Conservation (phyloP, 2,113 vertebrate species). For the Podarcis muralis region DNA sequence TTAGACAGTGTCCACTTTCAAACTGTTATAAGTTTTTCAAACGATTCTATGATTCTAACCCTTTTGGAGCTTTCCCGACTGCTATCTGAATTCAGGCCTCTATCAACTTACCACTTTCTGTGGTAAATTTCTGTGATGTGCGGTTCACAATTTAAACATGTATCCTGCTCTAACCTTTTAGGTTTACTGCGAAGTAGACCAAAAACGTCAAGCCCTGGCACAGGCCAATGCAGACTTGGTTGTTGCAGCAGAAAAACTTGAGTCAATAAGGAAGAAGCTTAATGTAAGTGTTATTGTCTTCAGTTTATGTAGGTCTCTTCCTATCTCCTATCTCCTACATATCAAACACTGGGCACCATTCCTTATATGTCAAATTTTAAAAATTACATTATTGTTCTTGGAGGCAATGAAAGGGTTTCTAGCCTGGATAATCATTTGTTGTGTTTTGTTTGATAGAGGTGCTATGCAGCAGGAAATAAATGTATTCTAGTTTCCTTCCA, state of each 20-base stretch:
- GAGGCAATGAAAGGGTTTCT: neutral
- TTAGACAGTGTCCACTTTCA: too few species aligned
- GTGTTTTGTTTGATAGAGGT: neutral
- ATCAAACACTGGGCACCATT: slow-evolving; percentile 16
- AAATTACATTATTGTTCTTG: slow-evolving; percentile 1
- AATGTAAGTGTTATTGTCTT: slow-evolving; percentile 52
- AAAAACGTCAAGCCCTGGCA: slow-evolving; percentile 76
- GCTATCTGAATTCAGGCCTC: too few species aligned
- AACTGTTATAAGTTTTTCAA: too few species aligned
- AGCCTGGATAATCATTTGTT: slow-evolving; percentile 20
- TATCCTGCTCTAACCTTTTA: slow-evolving; percentile 7
- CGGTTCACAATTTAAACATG: neutral
- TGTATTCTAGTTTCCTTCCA: too few species aligned
- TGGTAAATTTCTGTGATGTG: too few species aligned
- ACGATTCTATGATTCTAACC: too few species aligned
- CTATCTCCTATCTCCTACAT: neutral
- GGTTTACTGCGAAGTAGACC: slow-evolving; percentile 77
- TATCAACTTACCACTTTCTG: too few species aligned
- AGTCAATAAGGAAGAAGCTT: slow-evolving; percentile 77
- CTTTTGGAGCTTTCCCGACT: too few species aligned
- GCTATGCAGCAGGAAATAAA: too few species aligned
- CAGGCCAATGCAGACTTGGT: slow-evolving; percentile 77
- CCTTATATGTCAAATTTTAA: slow-evolving; percentile 2
- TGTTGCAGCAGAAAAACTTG: slow-evolving; percentile 78
- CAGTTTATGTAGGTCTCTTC: neutral